Base-by-base conservation (phyloP, 2,113 vertebrate genomes). In the Oncorhynchus kisutch region DNA sequence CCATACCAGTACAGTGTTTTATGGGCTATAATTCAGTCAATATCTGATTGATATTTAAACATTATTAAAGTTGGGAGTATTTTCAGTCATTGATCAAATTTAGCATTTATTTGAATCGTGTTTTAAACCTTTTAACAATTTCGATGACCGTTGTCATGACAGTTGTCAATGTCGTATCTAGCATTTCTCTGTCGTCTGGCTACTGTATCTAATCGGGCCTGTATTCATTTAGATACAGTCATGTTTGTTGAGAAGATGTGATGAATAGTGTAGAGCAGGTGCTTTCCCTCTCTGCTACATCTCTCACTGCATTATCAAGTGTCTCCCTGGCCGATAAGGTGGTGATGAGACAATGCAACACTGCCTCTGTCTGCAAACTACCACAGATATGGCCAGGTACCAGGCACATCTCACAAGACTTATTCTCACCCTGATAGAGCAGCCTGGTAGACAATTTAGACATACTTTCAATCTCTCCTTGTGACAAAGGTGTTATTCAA, bases 381-480 rank as follows among this genome's bases (percentile, higher is more conserved):
- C 81, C 78, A 73, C 24, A 72, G 83, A 86, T 82, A 81, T 77
- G 80, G 60, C 78, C 78, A 84, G 87, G 86, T 84, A 88, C 78
- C 78, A 84, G 86, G 87, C 84, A 87, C 78, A 88, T 89, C 88
- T 87, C 87, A 89, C 86, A 90, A 89, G 87, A 89, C 77, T 75
- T 34, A 39, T 79, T 84, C 51, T 90, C 83, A 81, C 87, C 83
- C 87, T 88, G 88, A 89, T 85, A 74, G 86, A 89, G 89, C 83
- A 78, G 49, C 76, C 69, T 31, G 77, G 80, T 70, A 80, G 82
- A 83, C 84, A 85, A 87, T 86, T 73, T 85, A 85, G 87, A 88
- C 85, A 72, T 79, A 74, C 84, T 86, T 90, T 91, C 87, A 89
- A 89, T 82, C 14, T 2, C 67, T 74, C 51, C 51, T 54, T 18